Evolutionary conservation across 2,888 invertebrate species (phyloP).

Genomic region (Theretra japonica): DNA sequence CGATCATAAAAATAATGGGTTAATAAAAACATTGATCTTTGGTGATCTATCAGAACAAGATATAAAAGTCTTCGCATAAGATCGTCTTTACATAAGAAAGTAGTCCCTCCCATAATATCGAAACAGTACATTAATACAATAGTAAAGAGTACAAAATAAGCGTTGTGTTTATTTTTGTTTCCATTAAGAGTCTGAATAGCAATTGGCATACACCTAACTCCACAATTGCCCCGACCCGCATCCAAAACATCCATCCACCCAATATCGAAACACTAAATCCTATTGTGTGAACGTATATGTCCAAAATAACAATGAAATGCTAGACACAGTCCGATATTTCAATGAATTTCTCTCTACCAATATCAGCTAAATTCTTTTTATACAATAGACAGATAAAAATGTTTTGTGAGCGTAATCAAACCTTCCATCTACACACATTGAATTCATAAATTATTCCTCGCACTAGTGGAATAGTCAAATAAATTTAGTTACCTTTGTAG

Average conservation of each 20-base stretch:
- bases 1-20: too few relatives aligned
- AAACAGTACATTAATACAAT: too few relatives aligned
- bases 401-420: slow-evolving; percentile 23
- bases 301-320: slow-evolving; percentile 24
- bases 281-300: neutral
- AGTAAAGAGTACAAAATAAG: too few relatives aligned
- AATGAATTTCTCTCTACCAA: slow-evolving; percentile 6
- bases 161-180: neutral
- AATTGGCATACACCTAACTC: neutral
- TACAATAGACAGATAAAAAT: slow-evolving; percentile 11
- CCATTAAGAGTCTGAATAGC: neutral
- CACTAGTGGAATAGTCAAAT: slow-evolving; percentile 25
- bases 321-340: slow-evolving; percentile 1
- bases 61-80: too few relatives aligned
- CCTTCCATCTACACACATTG: slow-evolving; percentile 22
- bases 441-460: slow-evolving; percentile 19
- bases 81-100: too few relatives aligned
- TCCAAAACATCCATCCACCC: neutral
- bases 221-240: neutral
- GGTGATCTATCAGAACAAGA: too few relatives aligned
- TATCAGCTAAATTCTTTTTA: slow-evolving; percentile 11
- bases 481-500: slow-evolving; percentile 27
- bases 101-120: too few relatives aligned
- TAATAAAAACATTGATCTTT: too few relatives aligned
- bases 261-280: slow-evolving; percentile 1